Evolutionary conservation across 2,113 vertebrate genomes (phyloP), one percentile per base, ranked within the genome.

Genomic region (Coptodon rendalli): DNA sequence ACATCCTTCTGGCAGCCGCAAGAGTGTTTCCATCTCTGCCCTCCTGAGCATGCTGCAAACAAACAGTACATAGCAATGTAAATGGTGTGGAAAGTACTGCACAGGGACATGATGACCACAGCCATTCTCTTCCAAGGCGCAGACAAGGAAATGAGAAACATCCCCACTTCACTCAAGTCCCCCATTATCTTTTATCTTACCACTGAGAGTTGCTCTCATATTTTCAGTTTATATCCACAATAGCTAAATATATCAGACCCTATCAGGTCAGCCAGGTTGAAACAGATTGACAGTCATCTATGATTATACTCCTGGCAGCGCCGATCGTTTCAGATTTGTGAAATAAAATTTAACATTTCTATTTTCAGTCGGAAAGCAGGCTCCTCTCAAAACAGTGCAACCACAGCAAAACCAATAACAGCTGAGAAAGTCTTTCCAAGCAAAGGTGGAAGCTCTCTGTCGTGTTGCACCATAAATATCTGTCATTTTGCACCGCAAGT

Each of bases 71-170:
- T 66, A 92, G 93, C 95, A 84, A 96, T 95, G 95, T 94, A 95
- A 95, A 96, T 95, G 94, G 93, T 90, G 94, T 95, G 93, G 94
- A 95, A 96, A 96, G 93, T 89, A 68, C 85, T 89, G 95, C 92
- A 91, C 45, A 53, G 92, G 95, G 94, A 94, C 90, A 91, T 86
- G 92, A 94, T 94, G 95, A 93, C 95, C 95, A 93, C 48, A 92
- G 89, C 80, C 87, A 78, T 89, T 91, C 90, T 84, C 85, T 86
- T 93, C 86, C 71, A 81, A 87, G 89, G 80, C 89, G 73, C 89
- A 85, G 79, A 86, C 78, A 57, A 86, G 89, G 88, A 95, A 94
- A 95, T 90, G 90, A 95, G 89, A 95, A 93, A 89, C 88, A 93
- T 89, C 81, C 40, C 89, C 90, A 89, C 91, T 93, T 90, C 90